Evolutionary conservation across 2,797 vertebrate species (phyloP), one percentile per base, ranked within the genome.

Genomic region (Sus cebifrons): DNA sequence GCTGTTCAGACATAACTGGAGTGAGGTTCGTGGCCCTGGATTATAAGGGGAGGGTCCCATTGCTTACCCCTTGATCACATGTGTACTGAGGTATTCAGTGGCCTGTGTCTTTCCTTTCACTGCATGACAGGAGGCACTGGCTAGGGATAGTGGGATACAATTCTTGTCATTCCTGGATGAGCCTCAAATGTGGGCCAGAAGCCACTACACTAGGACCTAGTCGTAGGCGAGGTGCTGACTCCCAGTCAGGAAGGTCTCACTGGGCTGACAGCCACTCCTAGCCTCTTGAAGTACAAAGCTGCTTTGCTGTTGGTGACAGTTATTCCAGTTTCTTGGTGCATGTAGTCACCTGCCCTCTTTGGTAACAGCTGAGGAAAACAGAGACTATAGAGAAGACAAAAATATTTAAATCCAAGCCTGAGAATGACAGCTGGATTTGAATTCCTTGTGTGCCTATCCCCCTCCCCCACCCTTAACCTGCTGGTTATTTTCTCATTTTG

Each of bases 341-440:
- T 56, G 5, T 56, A n/a, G 11, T 73, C 81, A 68, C 44, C 67
- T 94, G 44, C 68, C 20, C 2, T 60, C 65, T 91, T 4, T 85
- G 67, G 17, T 36, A 91, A 29, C 49, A 94, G 5, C 67, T 90
- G n/a, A 96, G 17, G 78, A n/a, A 82, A 94, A 90, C 67, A 83
- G 91, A 85, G 36, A 68, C 20, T 79, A 29, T 44, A 75, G 27
- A 91, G 58, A 73, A 96, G 64, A 78, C 2, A 14, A 20, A 44
- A 44, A 71, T 77, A 49, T 25, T 93, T 77, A 82, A 89, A 77
- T 86, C 54, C 60, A 92, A 85, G 67, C 81, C 85, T 74, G 73
- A 95, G 77, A 90, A 79, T n/a, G 70, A 32, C 23, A 32, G 71
- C 60, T 40, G 56, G 36, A 67, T 91, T 36, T 32, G 52, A 60